These are phyloP conservation scores for Apodemia hepburni DNA, from an alignment of 2,888 invertebrate genomes.

Conservation along the genomic window DNA sequence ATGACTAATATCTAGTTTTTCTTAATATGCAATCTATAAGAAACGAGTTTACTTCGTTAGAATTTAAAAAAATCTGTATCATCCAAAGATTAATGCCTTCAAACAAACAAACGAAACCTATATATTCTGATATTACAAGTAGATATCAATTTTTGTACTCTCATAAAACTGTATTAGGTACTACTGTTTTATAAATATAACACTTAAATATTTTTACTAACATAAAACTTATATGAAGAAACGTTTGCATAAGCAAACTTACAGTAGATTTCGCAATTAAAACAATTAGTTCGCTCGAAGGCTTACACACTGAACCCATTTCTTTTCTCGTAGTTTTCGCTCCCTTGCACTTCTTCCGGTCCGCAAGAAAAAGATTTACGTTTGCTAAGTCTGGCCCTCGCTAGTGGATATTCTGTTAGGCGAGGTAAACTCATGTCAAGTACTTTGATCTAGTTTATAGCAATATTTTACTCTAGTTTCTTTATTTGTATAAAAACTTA, in stretches of 20 bases:
- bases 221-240: background rate
- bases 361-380: conserved; percentile 64
- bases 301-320: conserved; percentile 46
- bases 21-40: too few relatives aligned
- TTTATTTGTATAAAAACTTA: background rate
- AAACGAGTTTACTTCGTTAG: too few relatives aligned
- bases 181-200: too few relatives aligned
- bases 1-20: too few relatives aligned
- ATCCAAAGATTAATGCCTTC: conserved; percentile 34
- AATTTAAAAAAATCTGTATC: too few relatives aligned
- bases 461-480: conserved; percentile 2
- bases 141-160: too few relatives aligned
- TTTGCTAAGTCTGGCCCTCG: conserved; percentile 52
- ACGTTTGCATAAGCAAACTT: background rate
- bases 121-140: too few relatives aligned
- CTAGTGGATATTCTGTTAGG: conserved; percentile 41
- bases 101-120: conserved; percentile 1
- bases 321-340: conserved; percentile 67
- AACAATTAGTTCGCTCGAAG: conserved; percentile 63
- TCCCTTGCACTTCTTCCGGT: conserved; percentile 61
- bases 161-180: too few relatives aligned
- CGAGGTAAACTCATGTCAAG: conserved; percentile 4
- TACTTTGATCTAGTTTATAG: conserved; percentile 6
- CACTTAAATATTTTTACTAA: background rate
- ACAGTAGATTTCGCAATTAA: conserved; percentile 34